Base-by-base conservation (phyloP, 2,797 vertebrate genomes). In the Remorina albescens region DNA sequence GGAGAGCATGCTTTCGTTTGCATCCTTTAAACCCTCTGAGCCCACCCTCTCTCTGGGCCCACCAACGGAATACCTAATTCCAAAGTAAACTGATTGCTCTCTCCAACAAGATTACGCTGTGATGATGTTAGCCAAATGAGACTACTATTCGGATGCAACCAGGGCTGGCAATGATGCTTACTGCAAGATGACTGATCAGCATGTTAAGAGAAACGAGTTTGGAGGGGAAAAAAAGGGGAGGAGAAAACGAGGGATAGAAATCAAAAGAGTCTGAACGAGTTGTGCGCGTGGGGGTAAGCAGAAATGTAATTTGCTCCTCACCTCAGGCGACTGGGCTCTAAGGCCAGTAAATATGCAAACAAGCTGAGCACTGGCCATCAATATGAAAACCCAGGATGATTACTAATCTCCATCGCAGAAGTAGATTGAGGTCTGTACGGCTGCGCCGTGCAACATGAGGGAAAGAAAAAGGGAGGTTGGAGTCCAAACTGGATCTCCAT, bases 251-350 rank as follows among this genome's bases (percentile, higher is more conserved):
- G 83, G 85, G 68, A 83, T 90, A 84, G 79, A 91, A 88, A 91
- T 89, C 80, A 81, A 92, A 91, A 89, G 84, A 83, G 87, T 86
- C 89, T 71, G 75, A 87, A 83, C 86, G 89, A 91, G 87, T 90
- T 85, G 87, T 88, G 91, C 86, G 83, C 75, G 90, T 92, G 88
- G 91, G 92, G 91, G 91, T 92, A 91, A 91, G 89, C 88, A 92
- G 90, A 92, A 93, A 95, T 94, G 91, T 93, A 94, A 95, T 94
- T 94, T 95, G 92, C 93, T 93, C 92, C 92, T 93, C 92, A 94
- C 93, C 94, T 95, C 93, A 91, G 92, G 93, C 91, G 91, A 93
- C 90, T 92, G 89, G 91, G 92, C 92, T 92, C 90, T 76, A 87
- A 93, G 91, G 89, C 89, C 91, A 93, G 93, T 92, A 94, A 95